phyloP scores from a whole-genome alignment of 2,888 invertebrate genomes.

The Subacronicta megacephala region DNA sequence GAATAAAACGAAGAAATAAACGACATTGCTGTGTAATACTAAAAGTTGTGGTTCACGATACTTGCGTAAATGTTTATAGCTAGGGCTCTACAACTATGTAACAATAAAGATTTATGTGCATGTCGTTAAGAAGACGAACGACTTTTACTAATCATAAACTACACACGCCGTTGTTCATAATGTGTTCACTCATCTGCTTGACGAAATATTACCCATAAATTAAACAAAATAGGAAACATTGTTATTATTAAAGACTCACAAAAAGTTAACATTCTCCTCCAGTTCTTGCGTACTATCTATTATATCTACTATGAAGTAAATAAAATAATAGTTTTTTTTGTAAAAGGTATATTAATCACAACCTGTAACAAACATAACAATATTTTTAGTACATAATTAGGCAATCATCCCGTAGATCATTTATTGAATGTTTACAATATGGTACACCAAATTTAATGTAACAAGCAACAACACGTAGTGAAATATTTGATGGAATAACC shows the following conservation, averaged over 20 bases:
- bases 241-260: no score
- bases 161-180: neutral
- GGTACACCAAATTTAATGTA: neutral
- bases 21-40: neutral
- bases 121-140: conserved; percentile 20
- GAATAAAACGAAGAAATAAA: neutral
- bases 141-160: neutral
- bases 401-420: neutral
- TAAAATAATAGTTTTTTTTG: no score
- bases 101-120: conserved; percentile 12
- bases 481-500: neutral
- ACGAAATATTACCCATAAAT: conserved; percentile 1
- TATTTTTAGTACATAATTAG: no score
- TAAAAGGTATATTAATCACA: no score
- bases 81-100: conserved; percentile 8
- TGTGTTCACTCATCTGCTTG: conserved; percentile 1
- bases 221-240: neutral
- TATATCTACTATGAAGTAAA: no score
- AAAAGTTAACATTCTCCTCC: no score
- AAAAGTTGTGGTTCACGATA: neutral
- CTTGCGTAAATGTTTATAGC: neutral
- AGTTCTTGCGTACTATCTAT: no score
- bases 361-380: no score
- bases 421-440: neutral
- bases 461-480: neutral